Percentiles rank a stretch among this genome's conserved stretches.
Evolutionary conservation across 1,140 invertebrate species (phyloP).

Genomic region (Lordiphosa collinella): DNA sequence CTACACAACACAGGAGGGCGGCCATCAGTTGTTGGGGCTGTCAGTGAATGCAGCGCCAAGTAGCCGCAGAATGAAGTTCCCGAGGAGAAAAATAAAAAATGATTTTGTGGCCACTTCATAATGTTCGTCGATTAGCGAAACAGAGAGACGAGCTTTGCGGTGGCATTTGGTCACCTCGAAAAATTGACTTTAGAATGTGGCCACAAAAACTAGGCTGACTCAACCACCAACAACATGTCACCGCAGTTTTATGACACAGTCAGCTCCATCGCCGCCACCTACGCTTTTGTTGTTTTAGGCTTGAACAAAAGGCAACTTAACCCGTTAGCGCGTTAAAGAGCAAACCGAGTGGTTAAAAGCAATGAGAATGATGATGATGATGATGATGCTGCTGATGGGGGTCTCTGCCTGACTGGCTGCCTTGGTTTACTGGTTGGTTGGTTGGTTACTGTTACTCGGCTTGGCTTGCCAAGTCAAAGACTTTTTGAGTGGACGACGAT

Average conservation of each 20-base stretch:
- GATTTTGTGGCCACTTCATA: slow-evolving; percentile 19
- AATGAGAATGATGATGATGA: slow-evolving; percentile 7
- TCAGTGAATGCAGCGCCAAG: slow-evolving; percentile 31
- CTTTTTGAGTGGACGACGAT: slow-evolving; percentile 55
- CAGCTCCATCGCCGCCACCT: background rate
- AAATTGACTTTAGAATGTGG: slow-evolving; percentile 59
- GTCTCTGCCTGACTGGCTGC: slow-evolving; percentile 49
- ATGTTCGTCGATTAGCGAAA: slow-evolving; percentile 40
- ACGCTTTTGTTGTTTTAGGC: slow-evolving; percentile 37
- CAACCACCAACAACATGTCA: slow-evolving; percentile 13
- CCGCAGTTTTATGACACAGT: slow-evolving; percentile 15
- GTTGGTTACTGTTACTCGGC: slow-evolving; percentile 23
- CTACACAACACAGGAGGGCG: slow-evolving; percentile 2
- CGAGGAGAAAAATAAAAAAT: slow-evolving; percentile 2
- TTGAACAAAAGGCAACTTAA: slow-evolving; percentile 67
- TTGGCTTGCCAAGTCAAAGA: slow-evolving; percentile 60
- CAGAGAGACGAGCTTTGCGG: slow-evolving; percentile 20
- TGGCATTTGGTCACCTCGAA: slow-evolving; percentile 34
- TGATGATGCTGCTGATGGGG: slow-evolving; percentile 1
- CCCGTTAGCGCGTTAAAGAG: slow-evolving; percentile 74
- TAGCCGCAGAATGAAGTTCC: slow-evolving; percentile 46
- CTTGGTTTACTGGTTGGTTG: slow-evolving; percentile 54
- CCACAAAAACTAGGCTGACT: slow-evolving; percentile 22
- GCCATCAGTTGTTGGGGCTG: slow-evolving; percentile 35
- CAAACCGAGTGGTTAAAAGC: slow-evolving; percentile 74